These are phyloP conservation scores for Medauroidea extradentata DNA, from an alignment of 1,140 invertebrate genomes.

Conservation along the genomic window DNA sequence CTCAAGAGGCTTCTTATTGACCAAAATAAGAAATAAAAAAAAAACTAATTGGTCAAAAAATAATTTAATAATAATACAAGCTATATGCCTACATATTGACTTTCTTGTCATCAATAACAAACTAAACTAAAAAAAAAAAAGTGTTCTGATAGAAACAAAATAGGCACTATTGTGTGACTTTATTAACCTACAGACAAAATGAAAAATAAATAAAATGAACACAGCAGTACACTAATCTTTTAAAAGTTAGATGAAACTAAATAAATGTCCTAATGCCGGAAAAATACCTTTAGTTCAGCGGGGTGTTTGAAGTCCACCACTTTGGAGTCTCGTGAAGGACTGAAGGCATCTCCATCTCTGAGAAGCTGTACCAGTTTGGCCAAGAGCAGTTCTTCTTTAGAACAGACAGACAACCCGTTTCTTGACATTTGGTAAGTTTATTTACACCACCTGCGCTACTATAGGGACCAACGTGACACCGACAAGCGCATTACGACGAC, in stretches of 20 bases:
- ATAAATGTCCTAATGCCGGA: not conserved
- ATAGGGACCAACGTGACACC: no score
- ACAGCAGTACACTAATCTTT: not conserved
- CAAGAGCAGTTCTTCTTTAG: not conserved
- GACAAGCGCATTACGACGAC: no score
- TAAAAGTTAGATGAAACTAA: not conserved
- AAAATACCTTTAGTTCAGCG: not conserved
- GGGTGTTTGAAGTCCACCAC: not conserved
- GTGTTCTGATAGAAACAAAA: not conserved
- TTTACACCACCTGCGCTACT: no score
- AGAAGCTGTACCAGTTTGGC: not conserved
- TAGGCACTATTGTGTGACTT: not conserved
- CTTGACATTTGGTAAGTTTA: no score
- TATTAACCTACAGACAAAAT: not conserved
- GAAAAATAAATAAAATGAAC: not conserved
- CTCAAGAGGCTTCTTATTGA: no score
- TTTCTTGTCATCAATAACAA: no score
- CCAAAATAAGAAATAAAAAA: no score
- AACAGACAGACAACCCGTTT: no score
- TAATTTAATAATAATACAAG: no score
- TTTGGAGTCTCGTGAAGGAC: not conserved
- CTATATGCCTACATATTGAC: no score
- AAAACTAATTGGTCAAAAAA: no score
- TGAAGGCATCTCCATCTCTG: not conserved
- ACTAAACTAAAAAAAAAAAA: not conserved